Conservation (phyloP, 2,113 vertebrate species). For the Tylochromis polylepis region DNA sequence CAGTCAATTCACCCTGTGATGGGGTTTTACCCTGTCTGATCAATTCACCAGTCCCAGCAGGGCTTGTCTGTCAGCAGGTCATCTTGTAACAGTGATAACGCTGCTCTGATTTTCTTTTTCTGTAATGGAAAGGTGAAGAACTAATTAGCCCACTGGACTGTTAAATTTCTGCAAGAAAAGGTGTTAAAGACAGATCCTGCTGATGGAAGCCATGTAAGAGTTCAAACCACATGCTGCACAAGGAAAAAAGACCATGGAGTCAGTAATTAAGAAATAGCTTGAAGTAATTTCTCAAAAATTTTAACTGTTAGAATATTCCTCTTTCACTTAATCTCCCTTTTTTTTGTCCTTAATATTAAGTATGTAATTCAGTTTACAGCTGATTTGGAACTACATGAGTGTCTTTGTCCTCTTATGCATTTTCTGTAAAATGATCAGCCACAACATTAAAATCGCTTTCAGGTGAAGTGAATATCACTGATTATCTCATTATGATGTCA, state of each 20-base stretch:
- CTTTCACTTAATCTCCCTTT: background rate
- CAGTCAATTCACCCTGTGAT: slow-evolving; percentile 35
- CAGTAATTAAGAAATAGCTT: slow-evolving; percentile 24
- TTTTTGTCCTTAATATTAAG: background rate
- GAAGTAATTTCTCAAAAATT: slow-evolving; percentile 1
- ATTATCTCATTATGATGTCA: background rate
- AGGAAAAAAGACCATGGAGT: slow-evolving; percentile 11
- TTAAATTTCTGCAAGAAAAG: slow-evolving; percentile 46
- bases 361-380: background rate
- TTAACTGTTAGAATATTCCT: background rate
- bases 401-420: background rate
- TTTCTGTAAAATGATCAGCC: background rate
- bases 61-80: slow-evolving; percentile 51
- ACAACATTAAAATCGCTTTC: background rate
- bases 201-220: slow-evolving; percentile 26
- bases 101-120: slow-evolving; percentile 22
- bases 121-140: slow-evolving; percentile 41
- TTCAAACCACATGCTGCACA: slow-evolving; percentile 24
- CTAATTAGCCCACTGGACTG: slow-evolving; percentile 59
- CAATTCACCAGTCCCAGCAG: slow-evolving; percentile 48
- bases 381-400: background rate
- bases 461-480: background rate
- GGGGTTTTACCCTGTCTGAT: slow-evolving; percentile 38
- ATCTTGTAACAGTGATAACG: slow-evolving; percentile 25
- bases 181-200: slow-evolving; percentile 31